Base-by-base conservation (phyloP, 1,140 invertebrate species). In the Wasmannia auropunctata region DNA sequence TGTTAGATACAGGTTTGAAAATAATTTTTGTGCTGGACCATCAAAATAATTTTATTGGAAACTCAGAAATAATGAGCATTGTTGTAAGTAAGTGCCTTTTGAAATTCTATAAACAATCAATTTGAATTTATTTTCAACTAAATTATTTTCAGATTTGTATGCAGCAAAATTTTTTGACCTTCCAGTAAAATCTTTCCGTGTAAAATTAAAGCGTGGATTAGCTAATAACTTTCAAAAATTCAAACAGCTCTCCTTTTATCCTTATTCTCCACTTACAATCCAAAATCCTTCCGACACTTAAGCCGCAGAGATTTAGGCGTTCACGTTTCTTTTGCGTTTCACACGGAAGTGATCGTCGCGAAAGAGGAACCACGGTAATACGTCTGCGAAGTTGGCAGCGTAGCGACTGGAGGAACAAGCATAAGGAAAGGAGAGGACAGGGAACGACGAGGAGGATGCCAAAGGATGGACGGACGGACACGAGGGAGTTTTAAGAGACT, bases 401-500 rank as follows among this genome's bases (percentile, higher is more conserved):
- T n/a, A 62, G 16, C 14, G 79, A 86, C 28, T n/a, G 63, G 14
- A 72, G 69, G 14, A 43, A 54, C 46, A 3, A 60, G 54, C 58
- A 51, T 51, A 43, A 74, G 56, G 67, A 58, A 37, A 4, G 19
- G 14, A 28, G 8, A 34, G 43, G 34, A 56, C n/a, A 51, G 46
- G 43, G 16, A 22, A 54, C 56, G 34, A 19, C 54, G n/a, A 56
- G 81, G 58, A 85, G 40, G 25, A 75, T 54, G 31, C 51, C 34
- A 22, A 16, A 22, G 40, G 81, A 88, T n/a, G n/a, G n/a, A n/a
- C 72, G 85, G 51, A 63, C 88, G 54, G 74, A 86, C n/a, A n/a
- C 58, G 84, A 79, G 77, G 70, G 80, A 90, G 70, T 90, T 91
- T 88, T 90, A 91, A 91, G 88, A 90, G 91, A 84, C 86, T 85